These are phyloP conservation scores for Leucophenga montana DNA, from an alignment of 2,888 invertebrate species.

Conservation along the genomic window DNA sequence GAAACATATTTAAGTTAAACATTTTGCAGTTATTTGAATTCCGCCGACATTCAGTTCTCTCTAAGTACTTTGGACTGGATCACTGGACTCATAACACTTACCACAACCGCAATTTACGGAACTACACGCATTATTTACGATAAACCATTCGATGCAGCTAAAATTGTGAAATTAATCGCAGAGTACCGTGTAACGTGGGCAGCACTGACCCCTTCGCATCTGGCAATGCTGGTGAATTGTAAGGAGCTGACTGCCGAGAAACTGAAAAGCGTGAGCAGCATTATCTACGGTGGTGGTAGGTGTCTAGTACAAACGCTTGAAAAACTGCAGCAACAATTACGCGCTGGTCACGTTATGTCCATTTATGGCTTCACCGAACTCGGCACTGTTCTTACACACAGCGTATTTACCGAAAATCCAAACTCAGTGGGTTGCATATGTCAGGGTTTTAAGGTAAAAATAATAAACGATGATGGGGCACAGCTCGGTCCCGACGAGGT, in stretches of 20 bases:
- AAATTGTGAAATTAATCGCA: slow-evolving; percentile 39
- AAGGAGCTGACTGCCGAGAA: slow-evolving; percentile 5
- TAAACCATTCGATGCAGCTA: slow-evolving; percentile 38
- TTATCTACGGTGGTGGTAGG: slow-evolving; percentile 39
- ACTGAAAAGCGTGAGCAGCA: slow-evolving; percentile 25
- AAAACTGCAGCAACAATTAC: slow-evolving; percentile 41
- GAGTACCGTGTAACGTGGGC: slow-evolving; percentile 42
- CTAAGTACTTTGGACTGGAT: slow-evolving; percentile 34
- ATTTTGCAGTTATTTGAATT: not conserved
- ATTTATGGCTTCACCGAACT: slow-evolving; percentile 53
- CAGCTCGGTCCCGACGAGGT: slow-evolving; percentile 45
- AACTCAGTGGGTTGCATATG: slow-evolving; percentile 50
- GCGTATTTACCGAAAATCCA: slow-evolving; percentile 40
- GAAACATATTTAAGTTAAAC: not conserved
- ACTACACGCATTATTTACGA: slow-evolving; percentile 37
- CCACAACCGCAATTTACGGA: slow-evolving; percentile 36
- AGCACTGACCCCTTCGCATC: slow-evolving; percentile 40
- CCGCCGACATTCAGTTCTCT: not conserved
- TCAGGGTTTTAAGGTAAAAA: slow-evolving; percentile 48
- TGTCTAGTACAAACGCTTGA: slow-evolving; percentile 37
- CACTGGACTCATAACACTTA: slow-evolving; percentile 23
- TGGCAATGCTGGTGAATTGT: slow-evolving; percentile 26
- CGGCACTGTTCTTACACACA: slow-evolving; percentile 19
- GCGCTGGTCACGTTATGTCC: slow-evolving; percentile 39
- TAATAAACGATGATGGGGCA: slow-evolving; percentile 50